These are phyloP conservation scores for Gambelia wislizenii DNA, from an alignment of 2,797 vertebrate species.

Conservation along the genomic window DNA sequence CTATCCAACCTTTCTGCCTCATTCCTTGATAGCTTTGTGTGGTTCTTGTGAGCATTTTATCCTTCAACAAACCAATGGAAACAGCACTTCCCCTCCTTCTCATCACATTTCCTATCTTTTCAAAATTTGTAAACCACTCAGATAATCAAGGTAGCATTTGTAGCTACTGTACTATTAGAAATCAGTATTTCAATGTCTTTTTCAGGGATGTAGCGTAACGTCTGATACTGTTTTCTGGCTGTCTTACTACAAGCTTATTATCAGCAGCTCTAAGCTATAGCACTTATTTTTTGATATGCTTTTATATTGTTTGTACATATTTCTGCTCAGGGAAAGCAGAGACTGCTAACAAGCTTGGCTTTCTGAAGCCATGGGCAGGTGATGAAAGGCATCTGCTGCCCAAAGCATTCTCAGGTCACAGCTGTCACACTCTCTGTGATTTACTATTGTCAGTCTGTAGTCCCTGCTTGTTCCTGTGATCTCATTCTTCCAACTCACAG, in stretches of 20 bases:
- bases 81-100: neutral
- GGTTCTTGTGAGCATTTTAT: too few species aligned
- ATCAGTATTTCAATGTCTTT: neutral
- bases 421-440: slow-evolving; percentile 68
- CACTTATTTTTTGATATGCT: slow-evolving; percentile 16
- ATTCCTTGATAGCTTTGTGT: too few species aligned
- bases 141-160: neutral
- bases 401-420: slow-evolving; percentile 71
- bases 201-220: neutral
- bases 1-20: too few species aligned
- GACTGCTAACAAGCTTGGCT: slow-evolving; percentile 65
- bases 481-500: slow-evolving; percentile 71
- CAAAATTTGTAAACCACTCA: neutral
- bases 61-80: neutral
- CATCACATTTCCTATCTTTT: neutral
- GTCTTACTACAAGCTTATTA: slow-evolving; percentile 37
- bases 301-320: slow-evolving; percentile 49
- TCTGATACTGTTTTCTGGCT: slow-evolving; percentile 22
- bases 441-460: slow-evolving; percentile 73
- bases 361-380: slow-evolving; percentile 67
- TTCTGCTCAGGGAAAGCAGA: slow-evolving; percentile 49
- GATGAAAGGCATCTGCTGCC: slow-evolving; percentile 70
- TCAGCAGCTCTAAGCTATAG: slow-evolving; percentile 36
- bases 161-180: neutral
- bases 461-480: slow-evolving; percentile 65